Percentiles rank a stretch among this genome's conserved stretches.
These are phyloP conservation scores for Dipodomys merriami DNA, from an alignment of 2,113 vertebrate genomes.

Conservation along the genomic window DNA sequence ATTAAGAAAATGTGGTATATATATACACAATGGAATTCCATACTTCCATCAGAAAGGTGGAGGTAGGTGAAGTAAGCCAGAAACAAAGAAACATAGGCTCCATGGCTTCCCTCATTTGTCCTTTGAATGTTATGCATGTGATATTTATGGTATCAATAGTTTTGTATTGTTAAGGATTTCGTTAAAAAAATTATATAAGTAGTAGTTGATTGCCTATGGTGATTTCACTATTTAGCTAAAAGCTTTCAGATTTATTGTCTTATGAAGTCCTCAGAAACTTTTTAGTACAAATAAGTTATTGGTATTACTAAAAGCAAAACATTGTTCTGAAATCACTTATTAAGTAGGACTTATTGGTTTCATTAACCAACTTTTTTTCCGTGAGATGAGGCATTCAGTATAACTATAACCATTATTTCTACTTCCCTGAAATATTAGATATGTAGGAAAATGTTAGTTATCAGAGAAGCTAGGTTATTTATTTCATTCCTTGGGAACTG, in stretches of 20 bases:
- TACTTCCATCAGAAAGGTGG: no score
- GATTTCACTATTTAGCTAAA: not conserved
- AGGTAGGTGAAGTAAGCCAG: no score
- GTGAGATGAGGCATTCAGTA: no score
- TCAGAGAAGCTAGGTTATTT: not conserved
- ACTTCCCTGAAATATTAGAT: not conserved
- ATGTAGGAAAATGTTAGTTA: not conserved
- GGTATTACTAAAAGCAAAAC: no score
- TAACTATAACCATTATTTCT: not conserved
- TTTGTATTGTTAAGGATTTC: constrained; percentile 19
- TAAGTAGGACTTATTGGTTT: not conserved
- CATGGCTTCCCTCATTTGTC: no score
- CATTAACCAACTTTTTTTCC: not conserved
- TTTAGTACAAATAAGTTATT: not conserved
- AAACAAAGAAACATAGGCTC: no score
- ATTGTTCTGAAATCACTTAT: not conserved
- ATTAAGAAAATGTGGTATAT: no score
- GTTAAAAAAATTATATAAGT: not conserved
- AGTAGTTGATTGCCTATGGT: not conserved
- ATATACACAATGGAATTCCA: no score
- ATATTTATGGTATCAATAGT: not conserved
- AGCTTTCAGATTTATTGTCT: not conserved
- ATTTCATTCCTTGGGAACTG: not conserved
- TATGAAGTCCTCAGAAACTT: not conserved
- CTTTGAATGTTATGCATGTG: not conserved